A percentile compares a stretch with the other conserved stretches of the same genome.
These are phyloP conservation scores for Yponomeuta evonymella DNA, from an alignment of 2,888 invertebrate genomes.

Conservation along the genomic window DNA sequence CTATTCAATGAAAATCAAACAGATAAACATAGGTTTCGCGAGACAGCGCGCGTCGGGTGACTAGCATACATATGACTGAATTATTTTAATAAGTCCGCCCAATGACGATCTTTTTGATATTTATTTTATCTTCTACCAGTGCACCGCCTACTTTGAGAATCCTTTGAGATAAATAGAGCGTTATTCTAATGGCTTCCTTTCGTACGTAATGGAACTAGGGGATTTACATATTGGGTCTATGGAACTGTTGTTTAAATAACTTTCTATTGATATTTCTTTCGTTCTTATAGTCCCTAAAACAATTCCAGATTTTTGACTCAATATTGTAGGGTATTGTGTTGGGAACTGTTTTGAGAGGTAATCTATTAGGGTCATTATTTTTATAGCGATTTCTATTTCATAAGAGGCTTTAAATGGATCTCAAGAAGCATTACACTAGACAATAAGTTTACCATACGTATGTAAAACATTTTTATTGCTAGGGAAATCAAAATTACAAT, in stretches of 20 bases:
- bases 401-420: no score
- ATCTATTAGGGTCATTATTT: no score
- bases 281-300: no score
- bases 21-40: not conserved
- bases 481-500: no score
- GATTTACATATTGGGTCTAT: not conserved
- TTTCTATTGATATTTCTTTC: no score
- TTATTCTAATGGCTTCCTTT: constrained; percentile 3
- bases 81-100: constrained; percentile 44
- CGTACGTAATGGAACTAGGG: not conserved
- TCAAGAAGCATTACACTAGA: no score
- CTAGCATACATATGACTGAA: constrained; percentile 50
- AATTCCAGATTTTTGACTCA: no score
- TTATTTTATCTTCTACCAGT: constrained; percentile 4
- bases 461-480: no score
- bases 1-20: not conserved
- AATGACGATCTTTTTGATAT: constrained; percentile 8
- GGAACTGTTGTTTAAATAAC: not conserved
- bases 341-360: no score
- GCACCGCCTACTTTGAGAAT: not conserved
- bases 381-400: no score
- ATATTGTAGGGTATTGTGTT: no score
- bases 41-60: not conserved
- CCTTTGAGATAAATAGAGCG: not conserved
- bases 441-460: no score